Evolutionary conservation across 2,113 vertebrate species (phyloP).

Genomic region (Gnathonemus echidnorhynchus): DNA sequence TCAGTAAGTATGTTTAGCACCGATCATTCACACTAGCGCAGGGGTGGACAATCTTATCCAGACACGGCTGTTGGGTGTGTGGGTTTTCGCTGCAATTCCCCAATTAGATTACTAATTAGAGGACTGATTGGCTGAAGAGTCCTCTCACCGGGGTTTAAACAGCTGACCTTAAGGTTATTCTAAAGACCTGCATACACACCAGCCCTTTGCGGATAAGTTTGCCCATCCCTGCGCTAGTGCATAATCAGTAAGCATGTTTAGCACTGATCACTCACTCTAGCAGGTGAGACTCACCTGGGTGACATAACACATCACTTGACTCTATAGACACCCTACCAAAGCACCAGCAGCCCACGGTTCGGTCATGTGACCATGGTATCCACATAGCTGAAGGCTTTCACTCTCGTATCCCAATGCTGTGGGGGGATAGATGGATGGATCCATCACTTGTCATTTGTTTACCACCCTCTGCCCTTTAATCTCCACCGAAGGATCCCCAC

Average conservation of each 20-base stretch:
- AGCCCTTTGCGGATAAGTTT: background rate
- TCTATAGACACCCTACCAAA: background rate
- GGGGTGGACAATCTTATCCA: background rate
- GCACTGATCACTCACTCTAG: background rate
- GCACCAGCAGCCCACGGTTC: background rate
- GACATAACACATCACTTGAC: background rate
- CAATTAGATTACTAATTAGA: background rate
- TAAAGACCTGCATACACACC: background rate
- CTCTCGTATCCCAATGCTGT: background rate
- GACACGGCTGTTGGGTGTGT: background rate
- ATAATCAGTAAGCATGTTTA: background rate
- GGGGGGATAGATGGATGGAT: background rate
- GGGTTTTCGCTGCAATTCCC: background rate
- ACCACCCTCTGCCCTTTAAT: constrained; percentile 23
- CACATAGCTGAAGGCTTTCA: background rate
- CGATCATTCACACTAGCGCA: background rate
- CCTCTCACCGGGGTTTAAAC: background rate
- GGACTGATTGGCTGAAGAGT: background rate
- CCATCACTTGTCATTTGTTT: background rate
- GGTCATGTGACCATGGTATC: background rate
- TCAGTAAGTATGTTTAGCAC: background rate
- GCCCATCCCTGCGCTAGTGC: background rate
- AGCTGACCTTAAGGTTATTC: background rate
- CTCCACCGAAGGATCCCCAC: constrained; percentile 58
- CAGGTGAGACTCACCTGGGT: background rate